Evolutionary conservation across 2,888 invertebrate species (phyloP), one percentile per base, ranked within the genome.

Genomic region (Synergus gifuensis): DNA sequence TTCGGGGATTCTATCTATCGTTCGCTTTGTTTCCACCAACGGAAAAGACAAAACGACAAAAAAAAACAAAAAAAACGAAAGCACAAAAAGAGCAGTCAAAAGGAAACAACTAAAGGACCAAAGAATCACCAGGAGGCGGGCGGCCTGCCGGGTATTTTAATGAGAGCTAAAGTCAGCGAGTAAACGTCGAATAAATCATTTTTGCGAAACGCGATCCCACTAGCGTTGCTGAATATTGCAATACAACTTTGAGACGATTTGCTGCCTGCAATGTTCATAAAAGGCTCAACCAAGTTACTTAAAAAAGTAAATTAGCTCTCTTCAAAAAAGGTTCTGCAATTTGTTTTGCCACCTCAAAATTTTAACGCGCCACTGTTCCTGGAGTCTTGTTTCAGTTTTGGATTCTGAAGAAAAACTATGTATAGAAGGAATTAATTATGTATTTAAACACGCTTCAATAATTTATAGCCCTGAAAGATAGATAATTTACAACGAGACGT

Each of bases 141-240:
- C 84, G 81, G 85, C 86, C 85, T 81, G 86, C 85, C 88, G 88
- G 87, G 89, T 89, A 90, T 91, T 91, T 91, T 91, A 91, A 91
- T 90, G 90, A 91, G 90, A 89, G 88, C 89, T 89, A 89, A 89
- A 91, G 90, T 89, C 90, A 87, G 87, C 88, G 89, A 89, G 90
- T 88, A 90, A 91, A 90, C 88, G 90, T 90, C 91, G 88, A 90
- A 91, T 91, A 91, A 91, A 92, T 92, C 91, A 91, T 92, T 88
- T 88, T 81, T 79, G 78, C 81, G 78, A 78, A 80, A 76, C 62
- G 78, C 44, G 69, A 80, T 83, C 81, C 80, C 78, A 81, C 78
- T 73, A 80, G 79, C 44, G 58, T 60, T 28, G 40, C 66, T 73
- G 80, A 79, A 81, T 80, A 79, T 77, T 62, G 80, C 63, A 64